Conservation (phyloP, 2,113 vertebrate species). For the Phoxinus phoxinus region DNA sequence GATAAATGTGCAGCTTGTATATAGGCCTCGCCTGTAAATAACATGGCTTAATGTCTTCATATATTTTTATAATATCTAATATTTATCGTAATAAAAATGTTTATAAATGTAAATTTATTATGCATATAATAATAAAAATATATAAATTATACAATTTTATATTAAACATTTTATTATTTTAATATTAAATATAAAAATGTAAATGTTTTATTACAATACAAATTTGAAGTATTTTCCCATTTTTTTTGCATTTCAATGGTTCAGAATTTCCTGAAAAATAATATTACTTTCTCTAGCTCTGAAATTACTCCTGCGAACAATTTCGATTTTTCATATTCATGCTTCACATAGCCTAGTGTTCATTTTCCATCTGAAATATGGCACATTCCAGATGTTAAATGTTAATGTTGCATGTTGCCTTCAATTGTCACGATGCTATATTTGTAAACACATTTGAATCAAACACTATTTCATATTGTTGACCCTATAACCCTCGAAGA, state of each 20-base stretch:
- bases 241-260: neutral
- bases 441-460: neutral
- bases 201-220: neutral
- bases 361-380: neutral
- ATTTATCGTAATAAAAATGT: neutral
- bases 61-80: neutral
- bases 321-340: neutral
- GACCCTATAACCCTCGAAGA: neutral
- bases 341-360: no score
- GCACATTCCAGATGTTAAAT: neutral
- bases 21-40: neutral
- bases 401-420: neutral
- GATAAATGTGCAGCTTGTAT: neutral
- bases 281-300: neutral
- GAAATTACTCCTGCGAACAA: neutral
- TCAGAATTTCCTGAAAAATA: neutral
- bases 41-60: neutral
- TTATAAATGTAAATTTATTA: neutral
- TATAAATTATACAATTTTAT: neutral
- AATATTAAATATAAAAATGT: neutral
- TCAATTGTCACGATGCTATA: neutral
- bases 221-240: neutral
- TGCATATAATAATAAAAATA: neutral
- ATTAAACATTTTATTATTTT: no score
- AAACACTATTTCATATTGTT: neutral